These are phyloP conservation scores for Automeris io DNA, from an alignment of 2,888 invertebrate species.

Conservation along the genomic window DNA sequence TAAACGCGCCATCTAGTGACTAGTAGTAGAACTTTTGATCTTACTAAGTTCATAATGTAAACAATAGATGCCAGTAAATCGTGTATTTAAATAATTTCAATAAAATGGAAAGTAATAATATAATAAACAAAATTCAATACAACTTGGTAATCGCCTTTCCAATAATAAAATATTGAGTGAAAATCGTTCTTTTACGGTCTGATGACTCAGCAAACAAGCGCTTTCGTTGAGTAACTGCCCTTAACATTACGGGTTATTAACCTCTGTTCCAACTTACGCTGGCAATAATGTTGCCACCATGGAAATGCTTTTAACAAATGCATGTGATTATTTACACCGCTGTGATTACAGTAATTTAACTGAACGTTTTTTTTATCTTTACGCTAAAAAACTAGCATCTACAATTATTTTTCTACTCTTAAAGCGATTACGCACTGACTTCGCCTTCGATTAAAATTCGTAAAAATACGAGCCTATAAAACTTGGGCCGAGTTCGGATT, in stretches of 20 bases:
- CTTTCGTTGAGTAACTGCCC: slow-evolving; percentile 43
- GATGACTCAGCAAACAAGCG: slow-evolving; percentile 30
- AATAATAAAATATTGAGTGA: slow-evolving; percentile 50
- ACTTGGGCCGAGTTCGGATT: too few species aligned
- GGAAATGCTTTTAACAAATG: background rate
- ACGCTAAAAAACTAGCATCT: background rate
- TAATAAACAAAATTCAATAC: slow-evolving; percentile 3
- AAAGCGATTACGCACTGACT: too few species aligned
- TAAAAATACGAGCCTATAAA: too few species aligned
- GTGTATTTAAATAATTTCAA: background rate
- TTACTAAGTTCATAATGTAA: background rate
- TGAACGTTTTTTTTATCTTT: background rate
- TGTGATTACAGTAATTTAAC: background rate
- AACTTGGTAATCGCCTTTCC: slow-evolving; percentile 16
- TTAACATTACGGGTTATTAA: slow-evolving; percentile 39
- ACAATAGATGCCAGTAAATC: slow-evolving; percentile 11
- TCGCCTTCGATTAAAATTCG: too few species aligned
- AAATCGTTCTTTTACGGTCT: slow-evolving; percentile 45
- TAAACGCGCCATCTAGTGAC: slow-evolving; percentile 14
- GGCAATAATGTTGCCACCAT: too few species aligned
- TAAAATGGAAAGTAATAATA: slow-evolving; percentile 8
- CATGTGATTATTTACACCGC: background rate
- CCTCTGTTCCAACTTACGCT: slow-evolving; percentile 7
- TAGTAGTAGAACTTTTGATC: slow-evolving; percentile 12
- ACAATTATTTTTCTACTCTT: too few species aligned